Conservation (phyloP, 2,888 invertebrate genomes). For the Mesochorus sp. region DNA sequence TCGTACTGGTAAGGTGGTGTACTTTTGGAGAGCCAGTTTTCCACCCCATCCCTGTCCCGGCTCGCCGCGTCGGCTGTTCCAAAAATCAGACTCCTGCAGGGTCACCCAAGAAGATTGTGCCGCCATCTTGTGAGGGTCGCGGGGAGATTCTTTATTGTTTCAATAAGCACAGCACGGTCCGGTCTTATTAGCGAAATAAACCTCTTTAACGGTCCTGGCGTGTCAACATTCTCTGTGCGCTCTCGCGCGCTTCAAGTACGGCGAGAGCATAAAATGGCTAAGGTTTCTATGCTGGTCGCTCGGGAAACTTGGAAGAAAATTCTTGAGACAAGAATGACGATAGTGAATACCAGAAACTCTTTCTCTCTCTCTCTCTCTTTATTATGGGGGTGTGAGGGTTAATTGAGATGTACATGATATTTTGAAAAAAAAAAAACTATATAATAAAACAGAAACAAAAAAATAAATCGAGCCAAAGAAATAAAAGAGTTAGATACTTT, state of each 20-base stretch:
- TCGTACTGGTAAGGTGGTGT: constrained; percentile 32
- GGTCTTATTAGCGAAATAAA: constrained; percentile 82
- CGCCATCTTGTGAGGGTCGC: constrained; percentile 73
- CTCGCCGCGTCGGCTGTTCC: background rate
- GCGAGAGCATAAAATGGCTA: constrained; percentile 7
- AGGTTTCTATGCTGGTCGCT: constrained; percentile 1
- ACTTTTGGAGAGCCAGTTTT: constrained; percentile 24
- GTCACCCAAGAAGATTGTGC: constrained; percentile 63
- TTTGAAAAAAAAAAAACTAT: too few relatives aligned
- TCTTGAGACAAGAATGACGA: constrained; percentile 25
- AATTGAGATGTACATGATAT: too few relatives aligned
- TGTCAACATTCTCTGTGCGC: constrained; percentile 65
- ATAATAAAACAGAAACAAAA: too few relatives aligned
- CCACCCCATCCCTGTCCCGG: background rate
- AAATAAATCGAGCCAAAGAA: too few relatives aligned
- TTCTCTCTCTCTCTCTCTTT: background rate
- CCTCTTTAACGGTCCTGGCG: constrained; percentile 79
- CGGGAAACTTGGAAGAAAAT: constrained; percentile 21
- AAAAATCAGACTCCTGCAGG: constrained; percentile 56
- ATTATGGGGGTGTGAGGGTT: constrained; percentile 39
- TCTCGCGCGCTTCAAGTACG: constrained; percentile 19
- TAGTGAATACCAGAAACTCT: constrained; percentile 5
- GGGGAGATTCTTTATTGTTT: constrained; percentile 82
- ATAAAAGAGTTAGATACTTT: too few relatives aligned
- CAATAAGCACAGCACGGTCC: constrained; percentile 81